These are phyloP conservation scores for Menura novaehollandiae DNA, from an alignment of 2,113 vertebrate species.

Conservation along the genomic window DNA sequence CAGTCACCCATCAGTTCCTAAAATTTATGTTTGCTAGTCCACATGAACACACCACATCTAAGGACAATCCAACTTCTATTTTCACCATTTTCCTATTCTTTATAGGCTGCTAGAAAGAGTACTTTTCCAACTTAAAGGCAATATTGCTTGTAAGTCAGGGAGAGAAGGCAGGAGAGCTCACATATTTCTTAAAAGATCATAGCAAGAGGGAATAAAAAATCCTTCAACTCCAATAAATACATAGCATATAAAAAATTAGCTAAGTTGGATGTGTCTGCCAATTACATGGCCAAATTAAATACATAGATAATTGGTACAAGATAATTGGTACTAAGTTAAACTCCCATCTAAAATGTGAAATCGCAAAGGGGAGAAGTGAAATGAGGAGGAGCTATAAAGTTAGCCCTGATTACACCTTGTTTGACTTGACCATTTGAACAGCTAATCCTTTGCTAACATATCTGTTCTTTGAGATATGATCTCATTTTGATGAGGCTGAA, in stretches of 20 bases:
- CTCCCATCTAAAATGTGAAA: neutral
- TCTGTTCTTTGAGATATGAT: neutral
- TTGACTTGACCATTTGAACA: conserved; percentile 32
- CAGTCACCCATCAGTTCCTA: neutral
- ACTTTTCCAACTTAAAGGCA: neutral
- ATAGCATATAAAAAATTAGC: neutral
- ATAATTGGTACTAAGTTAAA: conserved; percentile 9
- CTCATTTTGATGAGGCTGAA: neutral
- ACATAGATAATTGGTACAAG: neutral
- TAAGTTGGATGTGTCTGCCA: neutral
- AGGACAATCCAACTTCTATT: neutral
- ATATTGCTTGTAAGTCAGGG: neutral
- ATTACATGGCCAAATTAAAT: conserved; percentile 10
- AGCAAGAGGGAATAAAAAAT: neutral
- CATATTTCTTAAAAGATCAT: neutral
- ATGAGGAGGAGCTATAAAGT: neutral
- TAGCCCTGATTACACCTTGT: neutral
- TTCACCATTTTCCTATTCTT: neutral
- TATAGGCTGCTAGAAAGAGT: neutral
- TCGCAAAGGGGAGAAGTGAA: neutral
- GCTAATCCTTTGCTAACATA: conserved; percentile 2
- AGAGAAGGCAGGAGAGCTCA: neutral
- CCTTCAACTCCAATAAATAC: neutral
- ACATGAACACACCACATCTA: neutral
- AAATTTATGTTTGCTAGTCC: neutral